These are phyloP conservation scores for Malurus melanocephalus DNA, from an alignment of 2,113 vertebrate species.

Conservation along the genomic window DNA sequence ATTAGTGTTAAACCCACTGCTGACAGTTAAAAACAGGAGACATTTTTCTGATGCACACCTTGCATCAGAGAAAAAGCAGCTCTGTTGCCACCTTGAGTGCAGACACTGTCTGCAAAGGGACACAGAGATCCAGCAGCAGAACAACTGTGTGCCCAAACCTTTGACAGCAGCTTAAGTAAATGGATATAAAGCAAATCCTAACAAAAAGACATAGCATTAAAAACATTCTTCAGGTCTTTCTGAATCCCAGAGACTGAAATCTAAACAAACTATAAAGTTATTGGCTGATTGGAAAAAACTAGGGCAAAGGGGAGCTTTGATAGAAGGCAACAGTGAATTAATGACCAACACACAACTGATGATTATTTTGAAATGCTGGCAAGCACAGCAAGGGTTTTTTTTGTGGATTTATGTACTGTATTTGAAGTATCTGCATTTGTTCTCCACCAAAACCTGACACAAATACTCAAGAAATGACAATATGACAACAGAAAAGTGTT, in stretches of 20 bases:
- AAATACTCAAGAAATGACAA: neutral
- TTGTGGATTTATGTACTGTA: neutral
- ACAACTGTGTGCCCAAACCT: neutral
- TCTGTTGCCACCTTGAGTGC: neutral
- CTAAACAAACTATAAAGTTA: neutral
- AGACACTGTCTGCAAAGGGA: neutral
- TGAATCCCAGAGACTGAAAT: neutral
- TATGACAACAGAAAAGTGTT: neutral
- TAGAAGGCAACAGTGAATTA: neutral
- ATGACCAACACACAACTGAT: neutral
- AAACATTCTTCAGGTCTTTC: neutral
- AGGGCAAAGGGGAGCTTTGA: neutral
- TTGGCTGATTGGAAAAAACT: neutral
- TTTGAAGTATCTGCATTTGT: neutral
- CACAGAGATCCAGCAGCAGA: neutral
- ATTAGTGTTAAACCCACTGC: neutral
- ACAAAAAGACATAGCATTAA: neutral
- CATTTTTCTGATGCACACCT: neutral
- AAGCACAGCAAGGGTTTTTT: neutral
- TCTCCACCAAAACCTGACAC: neutral
- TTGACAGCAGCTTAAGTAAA: neutral
- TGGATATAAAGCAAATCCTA: neutral
- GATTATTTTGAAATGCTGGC: neutral
- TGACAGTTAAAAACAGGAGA: neutral
- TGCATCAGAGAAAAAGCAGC: neutral